phyloP scores from a whole-genome alignment of 2,113 vertebrate species.

The Seriola aureovittata region DNA sequence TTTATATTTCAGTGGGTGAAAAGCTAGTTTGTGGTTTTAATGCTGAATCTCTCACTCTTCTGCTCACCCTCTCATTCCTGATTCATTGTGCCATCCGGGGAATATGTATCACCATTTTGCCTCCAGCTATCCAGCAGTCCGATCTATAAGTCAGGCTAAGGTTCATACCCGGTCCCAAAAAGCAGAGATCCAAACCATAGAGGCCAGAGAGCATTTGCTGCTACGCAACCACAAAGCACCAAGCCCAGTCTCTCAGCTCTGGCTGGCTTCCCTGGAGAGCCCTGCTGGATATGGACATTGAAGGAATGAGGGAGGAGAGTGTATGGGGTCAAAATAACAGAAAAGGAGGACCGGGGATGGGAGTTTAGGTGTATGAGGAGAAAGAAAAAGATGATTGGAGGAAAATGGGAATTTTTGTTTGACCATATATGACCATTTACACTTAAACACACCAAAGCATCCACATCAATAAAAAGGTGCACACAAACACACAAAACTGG shows the following conservation, averaged over 20 bases:
- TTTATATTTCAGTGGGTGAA: constrained; percentile 57
- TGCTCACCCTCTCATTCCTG: constrained; percentile 15
- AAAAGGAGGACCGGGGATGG: not conserved
- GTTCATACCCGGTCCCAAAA: constrained; percentile 7
- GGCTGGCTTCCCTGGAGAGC: constrained; percentile 22
- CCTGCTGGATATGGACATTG: constrained; percentile 4
- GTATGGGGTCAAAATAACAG: not conserved
- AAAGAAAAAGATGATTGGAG: not conserved
- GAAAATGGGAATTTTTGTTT: not conserved
- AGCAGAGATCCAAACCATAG: constrained; percentile 10
- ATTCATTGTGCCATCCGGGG: constrained; percentile 34
- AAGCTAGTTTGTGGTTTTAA: constrained; percentile 43
- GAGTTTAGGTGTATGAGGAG: not conserved
- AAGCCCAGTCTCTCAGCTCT: constrained; percentile 20
- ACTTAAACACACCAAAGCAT: not conserved
- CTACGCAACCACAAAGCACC: constrained; percentile 22
- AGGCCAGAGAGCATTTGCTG: constrained; percentile 43
- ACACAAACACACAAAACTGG: not conserved
- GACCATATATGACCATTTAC: not conserved
- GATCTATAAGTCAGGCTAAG: constrained; percentile 27
- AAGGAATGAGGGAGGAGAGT: not conserved
- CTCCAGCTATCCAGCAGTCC: constrained; percentile 22
- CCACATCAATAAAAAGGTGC: not conserved
- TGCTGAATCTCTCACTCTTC: constrained; percentile 21
- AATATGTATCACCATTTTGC: constrained; percentile 49